Evolutionary conservation across 1,140 invertebrate species (phyloP).

Genomic region (Panagrolaimus sp.): DNA sequence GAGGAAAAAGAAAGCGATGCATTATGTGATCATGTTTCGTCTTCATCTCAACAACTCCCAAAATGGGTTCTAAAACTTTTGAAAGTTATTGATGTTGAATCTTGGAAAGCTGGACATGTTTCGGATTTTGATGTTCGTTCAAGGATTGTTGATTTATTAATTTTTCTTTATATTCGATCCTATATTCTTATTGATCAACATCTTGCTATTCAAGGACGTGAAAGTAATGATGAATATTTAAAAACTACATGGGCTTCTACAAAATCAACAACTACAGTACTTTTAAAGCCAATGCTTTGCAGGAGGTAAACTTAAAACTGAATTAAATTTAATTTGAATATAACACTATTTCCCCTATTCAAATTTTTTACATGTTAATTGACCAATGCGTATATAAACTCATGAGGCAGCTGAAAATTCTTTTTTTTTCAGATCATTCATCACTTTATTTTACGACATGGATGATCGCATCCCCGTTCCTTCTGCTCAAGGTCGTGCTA

Average conservation of each 20-base stretch:
- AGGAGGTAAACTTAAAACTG: too few relatives aligned
- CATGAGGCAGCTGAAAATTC: too few relatives aligned
- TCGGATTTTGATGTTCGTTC: slow-evolving; percentile 46
- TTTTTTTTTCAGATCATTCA: too few relatives aligned
- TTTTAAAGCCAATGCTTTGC: slow-evolving; percentile 54
- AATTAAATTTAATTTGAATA: too few relatives aligned
- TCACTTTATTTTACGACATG: too few relatives aligned
- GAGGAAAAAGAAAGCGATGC: too few relatives aligned
- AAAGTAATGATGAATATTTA: neutral
- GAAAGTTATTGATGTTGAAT: slow-evolving; percentile 32
- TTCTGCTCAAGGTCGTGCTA: too few relatives aligned
- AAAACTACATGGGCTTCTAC: neutral
- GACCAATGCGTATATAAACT: too few relatives aligned
- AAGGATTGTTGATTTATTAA: slow-evolving; percentile 44
- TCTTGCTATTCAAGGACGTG: slow-evolving; percentile 40
- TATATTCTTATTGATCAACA: slow-evolving; percentile 50
- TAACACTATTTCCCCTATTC: too few relatives aligned
- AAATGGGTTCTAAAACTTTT: slow-evolving; percentile 34
- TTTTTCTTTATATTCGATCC: slow-evolving; percentile 50
- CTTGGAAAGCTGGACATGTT: slow-evolving; percentile 23
- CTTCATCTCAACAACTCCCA: slow-evolving; percentile 23
- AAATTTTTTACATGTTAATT: too few relatives aligned
- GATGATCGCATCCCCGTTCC: too few relatives aligned
- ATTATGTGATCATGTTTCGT: neutral
- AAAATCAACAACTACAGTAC: slow-evolving; percentile 50